Conservation (phyloP, 2,888 invertebrate genomes). For the Ornithoptera alexandrae region DNA sequence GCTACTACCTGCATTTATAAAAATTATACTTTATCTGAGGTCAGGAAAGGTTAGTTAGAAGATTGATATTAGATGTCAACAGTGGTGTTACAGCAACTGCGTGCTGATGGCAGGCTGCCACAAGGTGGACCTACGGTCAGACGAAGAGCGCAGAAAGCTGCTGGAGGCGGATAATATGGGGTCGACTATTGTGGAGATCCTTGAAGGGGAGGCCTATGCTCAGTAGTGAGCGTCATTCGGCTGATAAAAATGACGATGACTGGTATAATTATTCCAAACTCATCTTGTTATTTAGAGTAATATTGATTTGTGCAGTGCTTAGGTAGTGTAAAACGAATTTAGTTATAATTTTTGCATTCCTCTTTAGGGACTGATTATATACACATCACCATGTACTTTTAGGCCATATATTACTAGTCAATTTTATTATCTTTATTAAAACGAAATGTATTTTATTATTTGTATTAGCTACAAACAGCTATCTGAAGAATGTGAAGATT, state of each 20-base stretch:
- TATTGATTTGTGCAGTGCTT: neutral
- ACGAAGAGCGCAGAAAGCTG: no score
- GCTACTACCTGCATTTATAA: constrained; percentile 11
- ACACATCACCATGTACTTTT: constrained; percentile 25
- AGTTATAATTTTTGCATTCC: constrained; percentile 30
- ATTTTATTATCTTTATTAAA: constrained; percentile 25
- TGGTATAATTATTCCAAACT: neutral
- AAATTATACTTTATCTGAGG: neutral
- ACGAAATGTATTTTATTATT: constrained; percentile 9
- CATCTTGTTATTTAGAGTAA: neutral
- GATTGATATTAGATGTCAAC: neutral
- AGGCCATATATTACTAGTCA: constrained; percentile 31
- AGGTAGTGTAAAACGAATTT: constrained; percentile 17
- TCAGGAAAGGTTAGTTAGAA: neutral
- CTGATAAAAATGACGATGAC: no score
- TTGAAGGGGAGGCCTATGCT: no score
- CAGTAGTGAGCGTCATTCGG: no score
- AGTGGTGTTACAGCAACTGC: neutral
- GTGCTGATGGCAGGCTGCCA: no score
- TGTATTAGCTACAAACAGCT: constrained; percentile 9
- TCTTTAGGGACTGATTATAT: constrained; percentile 26
- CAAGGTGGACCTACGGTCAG: no score
- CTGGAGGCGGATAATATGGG: no score
- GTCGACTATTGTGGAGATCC: no score
- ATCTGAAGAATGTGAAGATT: neutral